Evolutionary conservation across 1,140 invertebrate genomes (phyloP), one percentile per base, ranked within the genome.

Genomic region (Trichonephila clavipes): DNA sequence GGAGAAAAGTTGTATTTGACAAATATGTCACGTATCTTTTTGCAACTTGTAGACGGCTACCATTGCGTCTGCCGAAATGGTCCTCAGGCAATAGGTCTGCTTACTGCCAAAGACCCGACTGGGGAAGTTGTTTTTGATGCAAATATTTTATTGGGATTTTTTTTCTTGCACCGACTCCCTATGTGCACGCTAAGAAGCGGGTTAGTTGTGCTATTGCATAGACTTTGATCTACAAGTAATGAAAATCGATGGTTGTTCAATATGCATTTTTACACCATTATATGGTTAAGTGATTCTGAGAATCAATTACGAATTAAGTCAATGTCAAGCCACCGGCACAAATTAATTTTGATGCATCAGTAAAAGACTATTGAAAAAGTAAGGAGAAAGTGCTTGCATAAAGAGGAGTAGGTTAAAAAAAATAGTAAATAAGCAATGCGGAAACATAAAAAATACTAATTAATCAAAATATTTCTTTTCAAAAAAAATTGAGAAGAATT

Each of bases 11-110:
- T 16, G 19, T 44, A 81, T 81, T 81, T 81, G 14, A 40, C 77
- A 81, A 81, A 81, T 40, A 81, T 81, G 69, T 77, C 69, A 77
- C 69, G 69, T 77, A 77, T 77, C 69, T 69, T 69, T 69, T 69
- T 69, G 64, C 19, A 19, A 24, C 64, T 28, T 28, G 69, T 28
- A 77, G 69, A 77, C 34, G 69, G 69, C 77, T 40, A 19, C 28
- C 28, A 28, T 8, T 6, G n/a, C 7, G 7, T 66, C n/a, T n/a
- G 21, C 64, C n/a, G 64, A 66, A 66, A 66, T 21, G 64, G 21
- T 66, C 77, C 77, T 44, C n/a, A 44, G 24, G 16, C 34, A 81
- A 77, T 77, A 77, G 69, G 69, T 77, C 69, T 77, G 69, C 69
- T 77, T 19, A 24, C 64, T 69, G 64, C 19, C 64, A 51, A 51